Percentiles rank a stretch among this genome's conserved stretches.
Conservation (phyloP, 2,797 vertebrate species). For the Argyrosomus regius region DNA sequence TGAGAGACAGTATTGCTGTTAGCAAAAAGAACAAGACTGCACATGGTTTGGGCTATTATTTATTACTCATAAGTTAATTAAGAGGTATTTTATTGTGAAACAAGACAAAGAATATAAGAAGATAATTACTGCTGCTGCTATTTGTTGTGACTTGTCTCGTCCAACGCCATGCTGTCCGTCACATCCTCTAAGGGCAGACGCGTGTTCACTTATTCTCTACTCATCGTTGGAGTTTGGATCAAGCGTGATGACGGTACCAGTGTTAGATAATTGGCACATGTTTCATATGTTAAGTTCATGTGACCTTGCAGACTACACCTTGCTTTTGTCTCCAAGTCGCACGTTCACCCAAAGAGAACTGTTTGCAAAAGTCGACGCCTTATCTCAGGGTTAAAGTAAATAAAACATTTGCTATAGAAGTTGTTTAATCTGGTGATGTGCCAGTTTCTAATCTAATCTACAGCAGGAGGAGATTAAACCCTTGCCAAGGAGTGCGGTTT, state of each 20-base stretch:
- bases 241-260: slow-evolving; percentile 2
- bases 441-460: slow-evolving; percentile 74
- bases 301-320: slow-evolving; percentile 30
- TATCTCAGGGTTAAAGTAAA: slow-evolving; percentile 59
- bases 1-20: background rate
- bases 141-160: slow-evolving; percentile 65
- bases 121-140: slow-evolving; percentile 56
- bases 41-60: slow-evolving; percentile 53
- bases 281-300: slow-evolving; percentile 37
- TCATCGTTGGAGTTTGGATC: slow-evolving; percentile 36
- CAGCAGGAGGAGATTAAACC: slow-evolving; percentile 41
- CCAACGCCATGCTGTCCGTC: slow-evolving; percentile 42
- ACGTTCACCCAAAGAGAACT: slow-evolving; percentile 7
- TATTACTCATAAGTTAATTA: slow-evolving; percentile 67
- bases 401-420: slow-evolving; percentile 53
- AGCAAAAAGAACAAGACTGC: slow-evolving; percentile 67
- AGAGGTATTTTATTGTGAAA: slow-evolving; percentile 57
- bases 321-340: slow-evolving; percentile 31
- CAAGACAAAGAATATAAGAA: slow-evolving; percentile 40
- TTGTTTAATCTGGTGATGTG: slow-evolving; percentile 63
- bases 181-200: slow-evolving; percentile 36
- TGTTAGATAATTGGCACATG: slow-evolving; percentile 56
- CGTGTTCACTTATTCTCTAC: slow-evolving; percentile 10
- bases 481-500: slow-evolving; percentile 36
- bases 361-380: slow-evolving; percentile 60